Conservation (phyloP, 2,113 vertebrate genomes). For the Conger conger region DNA sequence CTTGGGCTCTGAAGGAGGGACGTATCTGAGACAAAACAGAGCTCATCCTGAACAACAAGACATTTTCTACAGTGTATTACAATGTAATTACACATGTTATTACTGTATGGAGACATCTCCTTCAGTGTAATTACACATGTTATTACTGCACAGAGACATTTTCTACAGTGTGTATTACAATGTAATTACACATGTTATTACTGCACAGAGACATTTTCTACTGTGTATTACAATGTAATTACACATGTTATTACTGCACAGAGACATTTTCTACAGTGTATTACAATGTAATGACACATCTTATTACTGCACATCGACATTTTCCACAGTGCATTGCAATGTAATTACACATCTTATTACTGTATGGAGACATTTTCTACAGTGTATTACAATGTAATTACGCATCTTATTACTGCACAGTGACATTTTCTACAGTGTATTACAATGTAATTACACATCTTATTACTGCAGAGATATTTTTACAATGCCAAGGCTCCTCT, state of each 20-base stretch:
- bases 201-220: background rate
- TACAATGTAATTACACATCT: background rate
- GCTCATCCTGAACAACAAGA: background rate
- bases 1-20: background rate
- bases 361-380: background rate
- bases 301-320: too few relatives aligned
- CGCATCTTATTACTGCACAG: background rate
- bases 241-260: background rate
- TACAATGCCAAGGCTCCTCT: background rate
- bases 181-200: background rate
- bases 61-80: background rate
- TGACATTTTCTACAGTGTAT: background rate
- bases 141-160: background rate
- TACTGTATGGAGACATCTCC: background rate
- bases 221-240: conserved; percentile 1
- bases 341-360: too few relatives aligned
- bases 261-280: background rate
- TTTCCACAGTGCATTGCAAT: background rate
- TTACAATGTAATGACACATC: background rate
- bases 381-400: background rate
- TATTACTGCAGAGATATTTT: background rate
- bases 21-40: background rate
- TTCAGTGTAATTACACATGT: background rate
- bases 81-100: background rate
- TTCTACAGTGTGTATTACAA: background rate